phyloP scores from a whole-genome alignment of 2,888 invertebrate genomes.

The Thera britannica region DNA sequence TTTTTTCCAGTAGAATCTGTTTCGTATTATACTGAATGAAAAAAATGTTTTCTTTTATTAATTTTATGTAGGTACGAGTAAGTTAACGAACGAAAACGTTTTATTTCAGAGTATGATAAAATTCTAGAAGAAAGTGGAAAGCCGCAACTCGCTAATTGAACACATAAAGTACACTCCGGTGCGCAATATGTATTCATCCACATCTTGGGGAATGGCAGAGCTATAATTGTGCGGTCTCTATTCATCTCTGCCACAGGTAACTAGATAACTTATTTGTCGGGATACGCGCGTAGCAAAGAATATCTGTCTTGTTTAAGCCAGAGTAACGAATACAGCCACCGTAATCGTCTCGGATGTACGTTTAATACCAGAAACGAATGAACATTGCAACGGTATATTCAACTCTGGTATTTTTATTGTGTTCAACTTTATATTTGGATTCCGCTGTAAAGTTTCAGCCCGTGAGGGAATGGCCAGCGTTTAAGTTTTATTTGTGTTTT shows the following conservation, averaged over 20 bases:
- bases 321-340: conserved; percentile 45
- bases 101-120: conserved; percentile 18
- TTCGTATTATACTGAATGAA: not conserved
- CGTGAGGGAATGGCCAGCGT: conserved; percentile 46
- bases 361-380: conserved; percentile 37
- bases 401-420: conserved; percentile 49
- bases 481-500: conserved; percentile 59
- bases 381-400: conserved; percentile 39
- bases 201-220: conserved; percentile 43
- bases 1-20: not conserved
- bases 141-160: conserved; percentile 51
- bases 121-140: conserved; percentile 42
- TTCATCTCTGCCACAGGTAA: conserved; percentile 64
- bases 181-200: conserved; percentile 52
- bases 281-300: conserved; percentile 50
- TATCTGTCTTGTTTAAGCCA: conserved; percentile 54
- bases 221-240: conserved; percentile 57
- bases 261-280: conserved; percentile 61
- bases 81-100: not conserved
- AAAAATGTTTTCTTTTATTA: not conserved
- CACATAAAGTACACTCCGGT: conserved; percentile 53
- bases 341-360: conserved; percentile 44
- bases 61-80: not conserved
- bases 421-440: conserved; percentile 37
- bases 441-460: conserved; percentile 50